Evolutionary conservation across 2,113 vertebrate genomes (phyloP), one percentile per base, ranked within the genome.

Genomic region (Lutjanus erythropterus): DNA sequence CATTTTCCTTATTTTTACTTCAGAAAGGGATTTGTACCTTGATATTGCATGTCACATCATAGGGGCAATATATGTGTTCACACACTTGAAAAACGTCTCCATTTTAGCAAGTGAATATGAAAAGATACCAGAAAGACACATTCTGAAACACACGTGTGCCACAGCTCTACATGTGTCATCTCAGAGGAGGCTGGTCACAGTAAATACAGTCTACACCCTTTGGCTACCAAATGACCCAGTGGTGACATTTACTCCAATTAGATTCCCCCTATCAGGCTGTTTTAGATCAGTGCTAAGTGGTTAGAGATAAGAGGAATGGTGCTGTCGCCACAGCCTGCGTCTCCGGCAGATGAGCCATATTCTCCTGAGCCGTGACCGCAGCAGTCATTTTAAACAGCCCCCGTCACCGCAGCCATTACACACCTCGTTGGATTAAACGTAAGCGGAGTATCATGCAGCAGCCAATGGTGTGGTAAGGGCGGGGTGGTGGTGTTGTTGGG

Each of bases 381-480:
- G 78, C 78, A 83, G 75, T 75, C 71, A 61, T 89, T 75, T 89
- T 33, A 69, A 86, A 83, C 61, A 23, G 53, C 66, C 69, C 69
- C 79, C 21, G 44, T 76, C 75, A 19, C 84, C 52, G 71, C 78
- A 72, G 88, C 80, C 89, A 88, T 91, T 91, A 91, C 83, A 83
- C 89, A 74, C 81, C 89, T 85, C 80, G 61, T 83, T 86, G 81
- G 86, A 79, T 72, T 88, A 69, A 84, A 86, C 68, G 76, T 71
- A 78, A 81, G 67, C 46, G 0, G 62, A 77, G 78, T 83, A 59
- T 78, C 80, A 65, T 53, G 78, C 75, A 4, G 78, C 52, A 68
- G 64, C 56, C 81, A 42, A 47, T 58, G 71, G 69, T 33, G 76
- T 74, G 78, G 76, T 80, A 71, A 81, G 71, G 80, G 23, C 23